phyloP scores from a whole-genome alignment of 2,797 vertebrate species.

The Siniperca scherzeri region DNA sequence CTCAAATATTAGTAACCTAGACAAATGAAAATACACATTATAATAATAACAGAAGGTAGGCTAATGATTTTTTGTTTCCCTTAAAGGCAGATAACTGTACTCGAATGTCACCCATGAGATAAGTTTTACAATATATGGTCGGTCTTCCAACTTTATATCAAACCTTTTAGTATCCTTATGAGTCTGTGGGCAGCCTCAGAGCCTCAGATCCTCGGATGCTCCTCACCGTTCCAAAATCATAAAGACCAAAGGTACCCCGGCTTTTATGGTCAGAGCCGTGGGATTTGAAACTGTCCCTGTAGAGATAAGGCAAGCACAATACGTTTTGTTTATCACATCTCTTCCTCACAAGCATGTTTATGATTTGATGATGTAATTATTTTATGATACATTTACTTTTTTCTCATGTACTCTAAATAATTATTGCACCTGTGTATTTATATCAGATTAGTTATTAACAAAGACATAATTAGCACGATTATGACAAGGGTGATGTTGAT shows the following conservation, averaged over 20 bases:
- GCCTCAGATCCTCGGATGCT: background rate
- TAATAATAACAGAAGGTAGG: background rate
- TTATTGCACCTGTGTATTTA: background rate
- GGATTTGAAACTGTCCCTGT: slow-evolving; percentile 13
- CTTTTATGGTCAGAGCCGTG: background rate
- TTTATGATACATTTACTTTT: background rate
- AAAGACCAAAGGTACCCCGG: background rate
- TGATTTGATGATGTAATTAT: background rate
- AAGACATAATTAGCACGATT: background rate
- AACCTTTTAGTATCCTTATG: slow-evolving; percentile 44
- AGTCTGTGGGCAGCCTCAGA: background rate
- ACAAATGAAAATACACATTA: background rate
- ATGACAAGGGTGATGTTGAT: background rate
- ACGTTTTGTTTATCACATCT: background rate
- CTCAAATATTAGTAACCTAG: background rate
- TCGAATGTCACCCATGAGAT: background rate
- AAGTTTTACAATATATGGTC: background rate
- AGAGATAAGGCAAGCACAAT: background rate
- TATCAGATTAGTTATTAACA: background rate
- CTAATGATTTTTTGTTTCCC: too few species aligned
- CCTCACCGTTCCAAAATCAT: background rate
- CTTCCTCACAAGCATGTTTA: background rate
- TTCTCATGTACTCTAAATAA: background rate
- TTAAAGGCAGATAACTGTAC: background rate
- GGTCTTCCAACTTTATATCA: slow-evolving; percentile 1